A percentile compares a stretch with the other conserved stretches of the same genome.
Conservation (phyloP, 2,113 vertebrate species). For the Caranx melampygus region DNA sequence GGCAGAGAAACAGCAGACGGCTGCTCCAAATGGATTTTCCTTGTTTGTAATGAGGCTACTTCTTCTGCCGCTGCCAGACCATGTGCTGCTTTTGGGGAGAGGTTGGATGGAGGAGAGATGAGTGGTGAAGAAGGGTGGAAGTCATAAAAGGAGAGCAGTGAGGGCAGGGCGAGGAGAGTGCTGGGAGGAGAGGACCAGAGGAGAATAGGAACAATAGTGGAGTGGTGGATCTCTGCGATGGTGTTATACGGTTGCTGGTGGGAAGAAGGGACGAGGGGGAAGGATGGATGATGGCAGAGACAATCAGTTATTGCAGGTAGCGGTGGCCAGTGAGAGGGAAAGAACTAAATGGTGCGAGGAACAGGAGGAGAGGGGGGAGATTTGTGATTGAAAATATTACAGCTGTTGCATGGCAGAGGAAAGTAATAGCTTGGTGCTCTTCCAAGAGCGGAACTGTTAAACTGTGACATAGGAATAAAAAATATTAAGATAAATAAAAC, state of each 20-base stretch:
- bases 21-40: slow-evolving; percentile 85
- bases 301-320: slow-evolving; percentile 43
- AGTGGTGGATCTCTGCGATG: slow-evolving; percentile 41
- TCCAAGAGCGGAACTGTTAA: slow-evolving; percentile 47
- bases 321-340: slow-evolving; percentile 36
- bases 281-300: slow-evolving; percentile 34
- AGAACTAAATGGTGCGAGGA: slow-evolving; percentile 45
- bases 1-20: slow-evolving; percentile 73
- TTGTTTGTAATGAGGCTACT: slow-evolving; percentile 82
- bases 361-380: slow-evolving; percentile 25
- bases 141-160: slow-evolving; percentile 31
- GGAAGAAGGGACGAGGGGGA: slow-evolving; percentile 1
- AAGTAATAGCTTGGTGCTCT: slow-evolving; percentile 31
- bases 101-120: slow-evolving; percentile 24
- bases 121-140: slow-evolving; percentile 41
- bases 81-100: slow-evolving; percentile 42
- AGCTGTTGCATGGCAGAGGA: slow-evolving; percentile 31
- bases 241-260: slow-evolving; percentile 30
- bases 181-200: slow-evolving; percentile 5
- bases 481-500: slow-evolving; percentile 36
- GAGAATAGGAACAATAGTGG: slow-evolving; percentile 34
- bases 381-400: slow-evolving; percentile 56
- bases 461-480: slow-evolving; percentile 21
- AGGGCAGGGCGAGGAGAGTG: slow-evolving; percentile 3
- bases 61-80: slow-evolving; percentile 67